Evolutionary conservation across 2,888 invertebrate species (phyloP).

Genomic region (Dorcus parallelipipedus): DNA sequence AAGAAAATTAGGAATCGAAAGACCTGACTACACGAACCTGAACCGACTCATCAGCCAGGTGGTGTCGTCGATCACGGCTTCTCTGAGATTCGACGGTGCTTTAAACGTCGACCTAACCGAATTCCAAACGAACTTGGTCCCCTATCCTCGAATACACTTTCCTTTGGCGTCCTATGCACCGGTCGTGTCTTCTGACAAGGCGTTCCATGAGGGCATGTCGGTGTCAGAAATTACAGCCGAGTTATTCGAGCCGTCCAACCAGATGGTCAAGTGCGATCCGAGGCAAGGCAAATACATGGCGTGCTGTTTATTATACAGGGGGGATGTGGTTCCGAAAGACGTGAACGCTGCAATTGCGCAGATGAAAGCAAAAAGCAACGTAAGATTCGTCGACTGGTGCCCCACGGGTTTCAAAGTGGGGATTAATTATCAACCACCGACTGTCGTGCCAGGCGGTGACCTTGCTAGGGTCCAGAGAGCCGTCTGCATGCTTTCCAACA

Average conservation of each 20-base stretch:
- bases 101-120: slow-evolving; percentile 88
- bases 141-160: slow-evolving; percentile 90
- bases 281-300: slow-evolving; percentile 86
- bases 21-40: slow-evolving; percentile 80
- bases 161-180: slow-evolving; percentile 73
- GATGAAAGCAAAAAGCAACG: slow-evolving; percentile 71
- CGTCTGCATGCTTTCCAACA: slow-evolving; percentile 87
- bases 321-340: slow-evolving; percentile 87
- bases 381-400: slow-evolving; percentile 93
- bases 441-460: slow-evolving; percentile 72
- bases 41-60: slow-evolving; percentile 83
- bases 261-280: slow-evolving; percentile 89
- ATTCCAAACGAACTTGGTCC: slow-evolving; percentile 88
- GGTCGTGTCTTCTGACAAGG: slow-evolving; percentile 69
- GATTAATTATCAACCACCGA: slow-evolving; percentile 66
- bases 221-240: slow-evolving; percentile 82
- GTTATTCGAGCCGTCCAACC: slow-evolving; percentile 85
- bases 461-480: slow-evolving; percentile 81
- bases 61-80: slow-evolving; percentile 85
- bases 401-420: slow-evolving; percentile 86
- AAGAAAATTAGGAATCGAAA: slow-evolving; percentile 75
- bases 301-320: slow-evolving; percentile 80
- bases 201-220: slow-evolving; percentile 71
- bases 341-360: slow-evolving; percentile 80
- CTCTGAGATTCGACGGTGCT: slow-evolving; percentile 82